A percentile compares a stretch with the other conserved stretches of the same genome.
These are phyloP conservation scores for Punctoribates punctum DNA, from an alignment of 2,888 invertebrate genomes.

Conservation along the genomic window DNA sequence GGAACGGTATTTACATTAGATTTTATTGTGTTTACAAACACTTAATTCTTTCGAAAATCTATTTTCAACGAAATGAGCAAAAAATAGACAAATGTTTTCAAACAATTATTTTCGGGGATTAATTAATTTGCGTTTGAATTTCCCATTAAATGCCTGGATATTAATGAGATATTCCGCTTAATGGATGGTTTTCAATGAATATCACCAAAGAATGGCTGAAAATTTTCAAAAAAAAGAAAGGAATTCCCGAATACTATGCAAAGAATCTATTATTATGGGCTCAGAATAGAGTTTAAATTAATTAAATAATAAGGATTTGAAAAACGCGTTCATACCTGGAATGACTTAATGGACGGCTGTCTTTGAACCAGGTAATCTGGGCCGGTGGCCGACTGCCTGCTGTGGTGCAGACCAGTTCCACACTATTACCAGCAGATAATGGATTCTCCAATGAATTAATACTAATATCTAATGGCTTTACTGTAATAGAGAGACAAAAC, in stretches of 20 bases:
- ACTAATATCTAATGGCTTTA: constrained; percentile 3
- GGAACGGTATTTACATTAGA: no score
- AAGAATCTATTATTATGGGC: no score
- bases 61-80: background rate
- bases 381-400: constrained; percentile 1
- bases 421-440: constrained; percentile 6
- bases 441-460: constrained; percentile 8
- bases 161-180: no score
- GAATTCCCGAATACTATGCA: no score
- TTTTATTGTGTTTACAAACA: background rate
- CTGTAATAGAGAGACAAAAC: background rate
- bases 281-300: background rate
- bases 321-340: background rate
- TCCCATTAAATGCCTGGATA: no score
- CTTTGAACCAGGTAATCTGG: constrained; percentile 17
- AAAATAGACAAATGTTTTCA: background rate
- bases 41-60: background rate
- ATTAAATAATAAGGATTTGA: background rate
- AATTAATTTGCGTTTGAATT: background rate
- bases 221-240: no score
- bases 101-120: background rate
- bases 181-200: no score
- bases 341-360: constrained; percentile 28
- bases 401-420: background rate
- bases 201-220: no score